These are phyloP conservation scores for Eugnorisma glareosa DNA, from an alignment of 2,888 invertebrate genomes.

Conservation along the genomic window DNA sequence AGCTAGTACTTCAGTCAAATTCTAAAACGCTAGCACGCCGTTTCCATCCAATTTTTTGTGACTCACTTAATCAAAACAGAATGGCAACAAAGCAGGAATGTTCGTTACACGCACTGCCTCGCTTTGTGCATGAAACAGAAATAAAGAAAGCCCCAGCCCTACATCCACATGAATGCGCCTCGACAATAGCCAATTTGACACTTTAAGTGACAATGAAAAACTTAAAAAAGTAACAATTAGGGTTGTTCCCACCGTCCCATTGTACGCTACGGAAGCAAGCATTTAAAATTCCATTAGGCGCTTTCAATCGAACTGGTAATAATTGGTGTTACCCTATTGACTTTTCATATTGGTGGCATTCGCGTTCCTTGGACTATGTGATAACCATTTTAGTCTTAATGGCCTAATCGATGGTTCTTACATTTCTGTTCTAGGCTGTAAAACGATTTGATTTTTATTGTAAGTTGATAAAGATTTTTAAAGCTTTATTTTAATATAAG, in stretches of 20 bases:
- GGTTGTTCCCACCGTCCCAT: constrained; percentile 78
- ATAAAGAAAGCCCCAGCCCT: constrained; percentile 65
- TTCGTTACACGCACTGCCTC: constrained; percentile 69
- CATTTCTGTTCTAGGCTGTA: constrained; percentile 27
- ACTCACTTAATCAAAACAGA: constrained; percentile 73
- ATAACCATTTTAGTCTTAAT: constrained; percentile 56
- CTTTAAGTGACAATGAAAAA: constrained; percentile 83
- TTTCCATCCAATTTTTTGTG: constrained; percentile 59
- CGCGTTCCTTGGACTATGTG: constrained; percentile 50
- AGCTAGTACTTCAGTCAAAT: not conserved
- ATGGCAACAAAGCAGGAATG: constrained; percentile 73
- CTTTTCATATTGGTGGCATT: constrained; percentile 60
- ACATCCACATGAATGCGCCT: constrained; percentile 77
- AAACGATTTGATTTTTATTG: constrained; percentile 22
- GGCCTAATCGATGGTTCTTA: constrained; percentile 51
- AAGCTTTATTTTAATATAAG: not conserved
- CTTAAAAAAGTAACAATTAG: constrained; percentile 79
- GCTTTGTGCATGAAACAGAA: constrained; percentile 69
- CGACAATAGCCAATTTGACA: constrained; percentile 89
- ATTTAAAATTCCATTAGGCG: constrained; percentile 90
- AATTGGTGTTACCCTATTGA: constrained; percentile 73
- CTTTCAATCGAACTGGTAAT: constrained; percentile 76
- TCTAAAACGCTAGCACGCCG: constrained; percentile 33
- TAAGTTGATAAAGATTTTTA: not conserved
- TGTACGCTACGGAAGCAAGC: constrained; percentile 84